Base-by-base conservation (phyloP, 1,140 invertebrate genomes). In the Euwallacea similis region DNA sequence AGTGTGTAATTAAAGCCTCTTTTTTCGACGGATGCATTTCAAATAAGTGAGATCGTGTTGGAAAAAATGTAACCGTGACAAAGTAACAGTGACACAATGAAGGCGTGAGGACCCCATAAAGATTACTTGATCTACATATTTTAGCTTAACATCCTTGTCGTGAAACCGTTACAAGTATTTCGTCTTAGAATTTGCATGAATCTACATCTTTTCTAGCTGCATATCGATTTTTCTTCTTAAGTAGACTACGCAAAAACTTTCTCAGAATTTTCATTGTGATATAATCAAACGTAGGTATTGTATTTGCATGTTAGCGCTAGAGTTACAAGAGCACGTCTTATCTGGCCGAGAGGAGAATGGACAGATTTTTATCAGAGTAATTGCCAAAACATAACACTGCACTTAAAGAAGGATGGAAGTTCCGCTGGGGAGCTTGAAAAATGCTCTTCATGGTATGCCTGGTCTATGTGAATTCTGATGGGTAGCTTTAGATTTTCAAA, bases 101-200 rank as follows among this genome's bases (percentile, higher is more conserved):
- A 55, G 60, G 71, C 72, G 72, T 73, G 72, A 73, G 66, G 66
- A 53, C 42, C 60, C 72, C 55, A 73, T 73, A 73, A 73, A 73
- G 72, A 73, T 73, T 73, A 58, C 53, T 61, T n/a, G 63, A 72
- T 71, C 69, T 72, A 66, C 54, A 66, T 71, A 71, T 61, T 71
- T 66, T 63, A 61, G 33, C 53, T 72, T 60, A 61, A 67, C 70
- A 72, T 72, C 65, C 70, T 61, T 63, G 65, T 72, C 70, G 70
- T 72, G 70, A 62, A 72, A 54, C 65, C 47, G 61, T 59, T 71
- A 65, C 62, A 70, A 70, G 58, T 42, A 56, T 59, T 59, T 70
- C 56, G 64, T 71, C 69, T 66, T 64, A 59, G 58, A 65, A 71
- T 71, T 71, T 71, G 69, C 69, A 71, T 71, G 10, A 15, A 13